Evolutionary conservation across 2,888 invertebrate species (phyloP), one percentile per base, ranked within the genome.

Genomic region (Trissonchulus latispiculum): DNA sequence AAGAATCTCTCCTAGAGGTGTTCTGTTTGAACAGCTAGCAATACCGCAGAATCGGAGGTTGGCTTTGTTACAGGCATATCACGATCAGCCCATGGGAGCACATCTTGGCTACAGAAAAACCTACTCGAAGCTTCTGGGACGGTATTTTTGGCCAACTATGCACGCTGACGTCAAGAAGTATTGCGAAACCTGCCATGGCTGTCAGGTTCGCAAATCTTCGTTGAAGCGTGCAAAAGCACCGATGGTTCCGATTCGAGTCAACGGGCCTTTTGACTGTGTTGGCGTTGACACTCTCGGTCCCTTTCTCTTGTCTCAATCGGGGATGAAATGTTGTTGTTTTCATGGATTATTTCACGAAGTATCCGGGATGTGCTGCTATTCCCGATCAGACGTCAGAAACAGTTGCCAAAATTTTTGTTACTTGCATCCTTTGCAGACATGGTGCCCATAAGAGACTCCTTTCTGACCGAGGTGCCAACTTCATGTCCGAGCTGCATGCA

Each of bases 1-100:
- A 23, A 48, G 8, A 48, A 23, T 15, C 48, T 15, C 8, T 15
- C 48, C 28, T n/a, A n/a, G n/a, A n/a, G n/a, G n/a, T n/a, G n/a
- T n/a, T n/a, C n/a, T n/a, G 2, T 36, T 2, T 2, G 61, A 37
- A 3, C 73, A 48, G 61, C 28, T 73, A 8, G 71, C 37, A 2
- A 61, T 73, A 2, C 73, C 73, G 8, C 1, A 2, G 1, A 3
- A 1, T 3, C 23, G 73, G 23, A 1, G n/a, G 23, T 23, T 18
- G 31, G n/a, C 18, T 32, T 3, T 73, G 1, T 29, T 73, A 18
- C 23, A 61, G n/a, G 73, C 35, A 2, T 67, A 68, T 73, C 74
- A 77, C 61, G 73, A 72, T 36, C 29, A 29, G 1, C 70, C 73
- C 28, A 72, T 72, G 15, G 71, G 73, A 23, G 78, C 76, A n/a